phyloP scores from a whole-genome alignment of 2,797 vertebrate species.

The Urocyon cinereoargenteus region DNA sequence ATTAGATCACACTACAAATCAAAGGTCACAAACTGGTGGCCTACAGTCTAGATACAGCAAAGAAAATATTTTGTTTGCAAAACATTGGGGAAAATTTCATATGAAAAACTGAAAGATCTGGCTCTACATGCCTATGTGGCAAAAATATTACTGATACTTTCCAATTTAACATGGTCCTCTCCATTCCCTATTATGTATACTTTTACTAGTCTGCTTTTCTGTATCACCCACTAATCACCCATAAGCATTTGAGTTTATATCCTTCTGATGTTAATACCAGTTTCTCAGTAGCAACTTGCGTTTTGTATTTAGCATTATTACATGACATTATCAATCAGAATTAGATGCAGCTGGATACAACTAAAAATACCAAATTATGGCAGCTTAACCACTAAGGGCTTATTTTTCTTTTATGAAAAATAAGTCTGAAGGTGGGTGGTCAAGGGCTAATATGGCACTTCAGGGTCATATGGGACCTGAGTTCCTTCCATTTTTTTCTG shows the following conservation, averaged over 20 bases:
- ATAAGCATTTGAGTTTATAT: not conserved
- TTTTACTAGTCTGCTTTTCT: not conserved
- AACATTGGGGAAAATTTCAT: constrained; percentile 1
- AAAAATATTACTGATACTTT: not conserved
- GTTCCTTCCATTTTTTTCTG: not conserved
- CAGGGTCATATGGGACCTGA: not conserved
- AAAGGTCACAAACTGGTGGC: not conserved
- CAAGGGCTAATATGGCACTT: not conserved
- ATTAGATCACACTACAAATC: constrained; percentile 19
- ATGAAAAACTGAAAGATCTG: not conserved
- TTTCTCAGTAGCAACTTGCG: not conserved
- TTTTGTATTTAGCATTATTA: constrained; percentile 43
- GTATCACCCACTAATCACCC: not conserved
- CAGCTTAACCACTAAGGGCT: not conserved
- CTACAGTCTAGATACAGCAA: not conserved
- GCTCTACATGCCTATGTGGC: not conserved
- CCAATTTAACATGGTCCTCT: not conserved
- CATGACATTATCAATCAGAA: not conserved
- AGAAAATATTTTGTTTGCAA: constrained; percentile 18
- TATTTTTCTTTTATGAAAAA: not conserved
- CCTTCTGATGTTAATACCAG: not conserved
- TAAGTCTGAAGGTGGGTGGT: not conserved
- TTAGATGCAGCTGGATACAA: not conserved
- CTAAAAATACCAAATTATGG: not conserved
- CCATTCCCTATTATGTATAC: not conserved